Evolutionary conservation across 2,797 vertebrate species (phyloP).

Genomic region (Hippoglossus hippoglossus): DNA sequence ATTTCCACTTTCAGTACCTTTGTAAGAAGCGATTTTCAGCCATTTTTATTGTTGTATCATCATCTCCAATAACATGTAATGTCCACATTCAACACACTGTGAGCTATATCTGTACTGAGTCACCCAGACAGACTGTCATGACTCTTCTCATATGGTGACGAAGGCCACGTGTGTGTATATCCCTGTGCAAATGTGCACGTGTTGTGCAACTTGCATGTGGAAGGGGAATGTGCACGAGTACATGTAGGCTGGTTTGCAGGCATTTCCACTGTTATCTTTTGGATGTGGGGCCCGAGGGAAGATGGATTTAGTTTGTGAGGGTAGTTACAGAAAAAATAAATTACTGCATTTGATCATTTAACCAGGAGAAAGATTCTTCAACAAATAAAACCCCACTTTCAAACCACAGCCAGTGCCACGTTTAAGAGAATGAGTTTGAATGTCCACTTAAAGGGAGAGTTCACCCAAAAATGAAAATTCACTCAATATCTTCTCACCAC

Average conservation of each 20-base stretch:
- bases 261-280: not conserved
- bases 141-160: conserved; percentile 16
- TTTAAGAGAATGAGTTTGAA: too few species aligned
- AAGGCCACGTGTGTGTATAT: conserved; percentile 10
- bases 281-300: not conserved
- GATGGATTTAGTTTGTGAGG: not conserved
- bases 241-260: not conserved
- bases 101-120: conserved; percentile 10
- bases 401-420: too few species aligned
- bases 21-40: too few species aligned
- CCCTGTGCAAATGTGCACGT: conserved; percentile 15
- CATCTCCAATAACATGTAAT: not conserved
- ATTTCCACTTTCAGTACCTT: not conserved
- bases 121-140: conserved; percentile 24
- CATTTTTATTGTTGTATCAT: not conserved
- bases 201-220: conserved; percentile 31
- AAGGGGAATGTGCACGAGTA: not conserved
- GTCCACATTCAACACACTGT: not conserved
- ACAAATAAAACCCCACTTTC: not conserved
- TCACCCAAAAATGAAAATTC: too few species aligned
- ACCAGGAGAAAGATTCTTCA: not conserved
- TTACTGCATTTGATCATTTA: not conserved
- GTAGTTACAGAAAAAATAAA: not conserved
- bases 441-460: too few species aligned
- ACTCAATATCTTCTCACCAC: too few species aligned